Conservation (phyloP, 2,797 vertebrate species). For the Urosaurus nigricauda region DNA sequence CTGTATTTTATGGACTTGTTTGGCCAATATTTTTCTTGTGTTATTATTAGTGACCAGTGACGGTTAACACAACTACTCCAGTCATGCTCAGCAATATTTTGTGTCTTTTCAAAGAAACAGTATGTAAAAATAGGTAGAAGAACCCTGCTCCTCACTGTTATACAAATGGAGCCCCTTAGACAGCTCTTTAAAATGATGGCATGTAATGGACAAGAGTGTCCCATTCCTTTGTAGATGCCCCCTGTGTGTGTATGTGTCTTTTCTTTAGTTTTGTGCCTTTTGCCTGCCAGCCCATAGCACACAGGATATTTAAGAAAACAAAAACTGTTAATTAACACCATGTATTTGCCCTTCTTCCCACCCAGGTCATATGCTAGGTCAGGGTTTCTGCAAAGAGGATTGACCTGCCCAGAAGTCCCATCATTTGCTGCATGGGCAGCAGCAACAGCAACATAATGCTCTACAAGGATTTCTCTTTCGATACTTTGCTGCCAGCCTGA, state of each 20-base stretch:
- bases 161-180: neutral
- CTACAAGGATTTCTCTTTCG: constrained; percentile 88
- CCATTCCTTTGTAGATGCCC: neutral
- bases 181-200: neutral
- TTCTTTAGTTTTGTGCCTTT: neutral
- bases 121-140: neutral
- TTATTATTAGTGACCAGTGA: neutral
- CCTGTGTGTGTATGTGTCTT: neutral
- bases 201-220: neutral
- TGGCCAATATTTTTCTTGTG: neutral
- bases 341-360: neutral
- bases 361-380: neutral
- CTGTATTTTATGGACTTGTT: neutral
- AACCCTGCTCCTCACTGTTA: neutral
- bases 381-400: neutral
- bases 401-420: neutral
- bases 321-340: neutral
- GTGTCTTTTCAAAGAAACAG: neutral
- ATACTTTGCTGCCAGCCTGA: constrained; percentile 89
- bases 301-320: neutral
- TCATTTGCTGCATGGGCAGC: constrained; percentile 87
- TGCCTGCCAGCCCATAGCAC: neutral
- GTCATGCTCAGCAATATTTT: neutral
- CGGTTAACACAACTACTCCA: neutral
- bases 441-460: constrained; percentile 92